These are phyloP conservation scores for Oopsacas minuta DNA, from an alignment of 37 sponge, comb jelly and placozoan species.

Conservation along the genomic window DNA sequence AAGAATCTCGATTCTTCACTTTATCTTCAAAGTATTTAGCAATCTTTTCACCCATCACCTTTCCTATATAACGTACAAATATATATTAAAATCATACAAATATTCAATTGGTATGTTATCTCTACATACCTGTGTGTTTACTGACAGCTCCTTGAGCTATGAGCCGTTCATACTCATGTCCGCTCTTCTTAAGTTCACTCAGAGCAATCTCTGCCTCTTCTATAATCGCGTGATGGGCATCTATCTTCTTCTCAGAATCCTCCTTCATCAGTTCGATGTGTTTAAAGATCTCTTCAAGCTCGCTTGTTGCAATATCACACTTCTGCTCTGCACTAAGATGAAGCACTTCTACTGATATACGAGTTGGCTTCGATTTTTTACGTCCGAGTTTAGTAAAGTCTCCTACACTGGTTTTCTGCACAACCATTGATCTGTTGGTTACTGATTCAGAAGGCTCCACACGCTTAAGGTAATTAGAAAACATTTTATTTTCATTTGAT, in stretches of 20 bases:
- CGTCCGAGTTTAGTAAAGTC: background rate
- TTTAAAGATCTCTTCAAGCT: constrained; percentile 75
- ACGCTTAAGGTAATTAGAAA: background rate
- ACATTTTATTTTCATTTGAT: background rate
- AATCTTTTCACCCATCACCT: constrained; percentile 63
- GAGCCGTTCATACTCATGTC: constrained; percentile 90
- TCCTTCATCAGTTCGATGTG: constrained; percentile 61
- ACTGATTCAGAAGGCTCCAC: background rate
- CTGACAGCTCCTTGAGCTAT: constrained; percentile 64
- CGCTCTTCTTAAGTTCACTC: constrained; percentile 66
- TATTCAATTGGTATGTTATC: background rate
- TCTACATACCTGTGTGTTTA: constrained; percentile 12
- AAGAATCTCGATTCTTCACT: background rate
- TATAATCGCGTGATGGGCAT: constrained; percentile 66
- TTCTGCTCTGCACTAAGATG: constrained; percentile 85
- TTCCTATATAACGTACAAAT: constrained; percentile 25
- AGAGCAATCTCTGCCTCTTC: constrained; percentile 62
- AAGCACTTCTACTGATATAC: constrained; percentile 25
- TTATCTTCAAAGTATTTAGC: constrained; percentile 78
- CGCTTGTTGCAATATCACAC: constrained; percentile 89
- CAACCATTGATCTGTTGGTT: background rate
- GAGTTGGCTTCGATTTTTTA: background rate
- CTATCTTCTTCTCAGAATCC: constrained; percentile 51
- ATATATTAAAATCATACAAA: background rate
- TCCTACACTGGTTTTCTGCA: background rate